phyloP scores from a whole-genome alignment of 2,888 invertebrate species.

The Allygus modestus region DNA sequence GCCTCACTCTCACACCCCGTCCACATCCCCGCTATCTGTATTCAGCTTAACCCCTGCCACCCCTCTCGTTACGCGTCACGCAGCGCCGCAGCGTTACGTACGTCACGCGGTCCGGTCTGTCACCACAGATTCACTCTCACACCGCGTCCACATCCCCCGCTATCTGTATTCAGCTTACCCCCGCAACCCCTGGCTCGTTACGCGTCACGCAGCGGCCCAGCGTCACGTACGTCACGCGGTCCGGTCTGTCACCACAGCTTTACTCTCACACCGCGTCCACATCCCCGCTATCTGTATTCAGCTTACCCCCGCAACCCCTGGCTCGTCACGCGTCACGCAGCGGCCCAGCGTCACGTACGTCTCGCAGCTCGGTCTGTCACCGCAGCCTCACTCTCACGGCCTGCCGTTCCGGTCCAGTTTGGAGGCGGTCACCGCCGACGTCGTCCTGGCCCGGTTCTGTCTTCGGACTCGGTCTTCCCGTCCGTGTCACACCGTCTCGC shows the following conservation, averaged over 20 bases:
- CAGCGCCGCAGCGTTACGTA: constrained; percentile 4
- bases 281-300: too few species aligned
- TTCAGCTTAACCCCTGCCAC: too few species aligned
- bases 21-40: too few species aligned
- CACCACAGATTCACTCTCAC: constrained; percentile 11
- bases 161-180: not conserved
- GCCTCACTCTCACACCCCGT: constrained; percentile 22
- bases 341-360: constrained; percentile 15
- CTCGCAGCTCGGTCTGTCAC: constrained; percentile 16
- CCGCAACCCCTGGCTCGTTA: not conserved
- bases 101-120: constrained; percentile 1
- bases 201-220: constrained; percentile 6
- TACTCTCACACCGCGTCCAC: constrained; percentile 2
- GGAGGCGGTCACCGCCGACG: not conserved
- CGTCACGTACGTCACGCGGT: constrained; percentile 1
- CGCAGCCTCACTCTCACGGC: constrained; percentile 27
- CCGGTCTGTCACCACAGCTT: constrained; percentile 12
- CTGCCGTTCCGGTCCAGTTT: constrained; percentile 14
- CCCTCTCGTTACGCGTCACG: not conserved
- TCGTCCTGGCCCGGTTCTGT: constrained; percentile 14
- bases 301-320: too few species aligned
- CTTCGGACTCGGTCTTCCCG: constrained; percentile 12
- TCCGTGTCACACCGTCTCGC: constrained; percentile 29
- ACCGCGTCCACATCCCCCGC: not conserved
- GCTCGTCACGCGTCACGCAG: not conserved